Base-by-base conservation (phyloP, 2,113 vertebrate genomes). In the Apodemus speciosus region DNA sequence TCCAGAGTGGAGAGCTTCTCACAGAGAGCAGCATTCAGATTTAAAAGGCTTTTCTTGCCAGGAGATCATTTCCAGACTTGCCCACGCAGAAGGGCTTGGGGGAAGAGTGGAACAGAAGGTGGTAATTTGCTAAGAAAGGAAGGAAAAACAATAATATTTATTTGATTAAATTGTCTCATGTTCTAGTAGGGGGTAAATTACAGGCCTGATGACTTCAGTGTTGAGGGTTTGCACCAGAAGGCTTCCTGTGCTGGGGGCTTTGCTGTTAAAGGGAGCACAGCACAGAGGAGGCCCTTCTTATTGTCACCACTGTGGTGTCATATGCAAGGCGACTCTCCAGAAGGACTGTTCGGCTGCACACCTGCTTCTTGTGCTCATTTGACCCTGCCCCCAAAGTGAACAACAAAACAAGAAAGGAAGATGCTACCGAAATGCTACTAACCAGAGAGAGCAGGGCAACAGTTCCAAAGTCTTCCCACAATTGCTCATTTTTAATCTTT, bases 81-180 rank as follows among this genome's bases (percentile, higher is more conserved):
- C 92, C 95, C 77, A 16, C 13, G 27, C 38, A 38, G 23, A 23
- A 92, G 92, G 95, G 93, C 88, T 94, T 76, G 56, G 40, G 71
- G 88, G 62, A 81, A 91, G 88, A 91, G 66, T 71, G 51, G n/a
- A 94, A 58, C 9, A 46, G 95, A 96, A 96, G 96, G 96, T 96
- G 96, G 96, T 95, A 97, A 97, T 97, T 97, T 97, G 96, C 95
- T 96, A 95, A 97, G 95, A 96, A 96, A 97, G 96, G 93, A 97
- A 96, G 92, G 94, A 83, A 97, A 97, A 97, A 97, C 96, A 97
- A 97, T 96, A 95, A 96, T 97, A 96, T 97, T 97, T 96, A 96
- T 96, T 95, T 96, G 94, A 97, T 97, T 95, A 96, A 95, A 95
- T 96, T 97, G 95, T 95, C 94, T 95, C 91, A 56, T 92, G 95